Base-by-base conservation (phyloP, 2,113 vertebrate genomes). In the Anolis sagrei region DNA sequence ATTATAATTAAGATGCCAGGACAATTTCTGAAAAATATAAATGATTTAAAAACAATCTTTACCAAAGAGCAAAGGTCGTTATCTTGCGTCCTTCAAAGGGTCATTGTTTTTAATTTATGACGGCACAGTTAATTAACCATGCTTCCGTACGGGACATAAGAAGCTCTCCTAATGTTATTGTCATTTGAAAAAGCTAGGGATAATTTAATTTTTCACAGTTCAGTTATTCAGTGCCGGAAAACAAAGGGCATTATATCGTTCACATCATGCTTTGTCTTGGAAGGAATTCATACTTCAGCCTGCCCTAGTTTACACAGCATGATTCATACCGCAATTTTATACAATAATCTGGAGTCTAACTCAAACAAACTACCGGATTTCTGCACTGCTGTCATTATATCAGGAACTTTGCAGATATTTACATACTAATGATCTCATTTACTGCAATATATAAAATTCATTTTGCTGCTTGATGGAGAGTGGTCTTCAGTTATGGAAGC, bases 181-280 rank as follows among this genome's bases (percentile, higher is more conserved):
- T 11, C 64, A 58, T 32, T 70, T 87, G 92, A 48, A 48, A 89
- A 79, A 68, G 83, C 83, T 90, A 70, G 68, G 92, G 91, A 90
- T 1, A 2, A 86, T 92, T 85, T 51, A 62, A 82, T 93, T 92
- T 94, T 91, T 92, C 91, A 82, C 23, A 69, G 64, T 76, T 79
- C 83, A 82, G 77, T 11, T 74, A 72, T 78, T 54, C 1, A 81
- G 49, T n/a, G 9, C 18, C 39, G 44, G 72, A 74, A 84, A 85
- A 94, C 92, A 93, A 93, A 48, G 76, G 79, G 32, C 66, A 74
- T 39, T 79, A 75, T 91, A n/a, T 49, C 81, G 51, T 82, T 92
- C 89, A 94, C 89, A 92, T 84, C 7, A 87, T 72, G 86, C 44
- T 79, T 93, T 94, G 72, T 91, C 61, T 7, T 6, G 70, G 34